These are phyloP conservation scores for Emydocephalus ijimae DNA, from an alignment of 2,113 vertebrate genomes.

Conservation along the genomic window DNA sequence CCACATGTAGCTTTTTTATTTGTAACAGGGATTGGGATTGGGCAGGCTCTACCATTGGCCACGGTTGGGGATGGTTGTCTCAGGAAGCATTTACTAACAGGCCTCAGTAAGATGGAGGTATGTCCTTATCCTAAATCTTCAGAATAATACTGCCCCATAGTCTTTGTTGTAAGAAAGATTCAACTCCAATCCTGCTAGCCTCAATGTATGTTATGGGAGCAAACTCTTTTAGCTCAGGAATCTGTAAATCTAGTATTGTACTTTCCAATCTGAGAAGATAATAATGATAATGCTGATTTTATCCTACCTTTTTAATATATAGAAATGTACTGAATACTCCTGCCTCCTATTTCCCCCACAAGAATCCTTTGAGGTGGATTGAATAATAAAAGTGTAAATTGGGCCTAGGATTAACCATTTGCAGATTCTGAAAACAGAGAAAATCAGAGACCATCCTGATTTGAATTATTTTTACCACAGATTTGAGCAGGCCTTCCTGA, in stretches of 20 bases:
- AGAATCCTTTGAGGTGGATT: background rate
- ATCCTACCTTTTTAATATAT: background rate
- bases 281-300: background rate
- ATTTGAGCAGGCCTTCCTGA: conserved; percentile 91
- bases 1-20: too few species aligned
- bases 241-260: background rate
- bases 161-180: too few species aligned
- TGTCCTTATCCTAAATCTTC: too few species aligned
- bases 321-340: background rate
- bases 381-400: background rate
- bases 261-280: background rate
- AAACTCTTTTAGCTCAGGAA: background rate
- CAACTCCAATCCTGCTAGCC: background rate
- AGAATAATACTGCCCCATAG: too few species aligned
- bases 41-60: too few species aligned
- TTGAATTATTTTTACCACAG: conserved; percentile 59
- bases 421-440: background rate
- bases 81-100: too few species aligned
- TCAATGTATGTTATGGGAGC: background rate
- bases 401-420: background rate
- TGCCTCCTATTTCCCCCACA: background rate
- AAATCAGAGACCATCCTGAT: background rate
- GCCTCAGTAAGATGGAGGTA: too few species aligned
- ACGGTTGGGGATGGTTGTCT: too few species aligned
- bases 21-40: too few species aligned